phyloP scores from a whole-genome alignment of 2,113 vertebrate species.

The Dicrurus megarhynchus region DNA sequence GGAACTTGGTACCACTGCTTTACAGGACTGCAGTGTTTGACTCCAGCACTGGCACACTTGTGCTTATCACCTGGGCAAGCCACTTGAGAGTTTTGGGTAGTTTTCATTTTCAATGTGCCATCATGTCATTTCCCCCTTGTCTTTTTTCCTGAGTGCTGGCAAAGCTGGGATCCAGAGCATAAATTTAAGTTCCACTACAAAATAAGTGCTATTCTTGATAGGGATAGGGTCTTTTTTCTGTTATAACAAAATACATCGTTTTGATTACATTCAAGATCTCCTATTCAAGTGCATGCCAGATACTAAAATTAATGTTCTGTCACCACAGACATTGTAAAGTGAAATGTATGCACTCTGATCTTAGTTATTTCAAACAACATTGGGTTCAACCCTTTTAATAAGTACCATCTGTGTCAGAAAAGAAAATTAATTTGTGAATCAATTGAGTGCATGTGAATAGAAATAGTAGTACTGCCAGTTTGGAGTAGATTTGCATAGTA shows the following conservation, averaged over 20 bases:
- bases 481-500: not conserved
- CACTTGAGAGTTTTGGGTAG: not conserved
- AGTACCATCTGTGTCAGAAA: not conserved
- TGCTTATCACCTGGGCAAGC: not conserved
- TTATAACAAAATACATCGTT: not conserved
- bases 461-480: not conserved
- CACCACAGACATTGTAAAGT: not conserved
- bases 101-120: not conserved
- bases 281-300: not conserved
- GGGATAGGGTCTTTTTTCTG: not conserved
- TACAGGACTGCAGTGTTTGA: too few relatives aligned
- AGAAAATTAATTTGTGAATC: not conserved
- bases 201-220: not conserved
- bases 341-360: not conserved
- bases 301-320: constrained; percentile 16
- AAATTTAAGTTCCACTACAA: not conserved
- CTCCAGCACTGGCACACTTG: not conserved
- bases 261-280: not conserved
- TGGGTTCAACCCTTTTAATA: not conserved
- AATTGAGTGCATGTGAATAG: not conserved
- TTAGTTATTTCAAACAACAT: not conserved
- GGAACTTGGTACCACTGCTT: not conserved
- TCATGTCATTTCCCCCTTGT: not conserved
- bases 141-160: not conserved
- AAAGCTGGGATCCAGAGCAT: not conserved